Evolutionary conservation across 2,113 vertebrate species (phyloP).

Genomic region (Perccottus glenii): DNA sequence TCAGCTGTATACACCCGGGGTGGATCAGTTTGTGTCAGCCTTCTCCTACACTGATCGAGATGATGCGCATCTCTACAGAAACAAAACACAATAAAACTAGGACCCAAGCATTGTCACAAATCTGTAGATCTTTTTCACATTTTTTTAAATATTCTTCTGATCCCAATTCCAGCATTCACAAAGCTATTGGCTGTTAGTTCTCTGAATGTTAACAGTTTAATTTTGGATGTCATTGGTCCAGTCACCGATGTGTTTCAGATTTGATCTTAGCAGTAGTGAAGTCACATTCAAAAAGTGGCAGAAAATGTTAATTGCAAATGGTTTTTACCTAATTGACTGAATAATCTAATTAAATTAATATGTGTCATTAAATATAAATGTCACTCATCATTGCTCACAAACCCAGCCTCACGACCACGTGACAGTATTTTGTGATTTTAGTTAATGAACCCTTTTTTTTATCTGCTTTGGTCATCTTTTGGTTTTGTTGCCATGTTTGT

Average conservation of each 20-base stretch:
- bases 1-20: constrained; percentile 18
- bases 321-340: not conserved
- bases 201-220: too few species aligned
- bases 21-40: constrained; percentile 21
- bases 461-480: constrained; percentile 50
- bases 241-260: too few species aligned
- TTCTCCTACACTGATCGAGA: constrained; percentile 29
- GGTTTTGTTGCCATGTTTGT: constrained; percentile 46
- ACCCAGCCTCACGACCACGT: constrained; percentile 29
- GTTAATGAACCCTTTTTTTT: constrained; percentile 54
- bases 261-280: too few species aligned
- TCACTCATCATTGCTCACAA: constrained; percentile 43
- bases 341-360: not conserved
- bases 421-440: constrained; percentile 41
- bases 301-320: too few species aligned
- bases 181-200: too few species aligned
- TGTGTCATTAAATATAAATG: constrained; percentile 1
- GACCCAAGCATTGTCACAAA: not conserved
- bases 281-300: too few species aligned
- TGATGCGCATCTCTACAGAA: constrained; percentile 17
- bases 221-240: too few species aligned
- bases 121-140: not conserved
- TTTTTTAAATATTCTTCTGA: too few species aligned
- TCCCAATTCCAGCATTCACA: too few species aligned
- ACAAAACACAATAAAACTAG: not conserved